Base-by-base conservation (phyloP, 23 tunicate genomes). In the Diplosoma virens region DNA sequence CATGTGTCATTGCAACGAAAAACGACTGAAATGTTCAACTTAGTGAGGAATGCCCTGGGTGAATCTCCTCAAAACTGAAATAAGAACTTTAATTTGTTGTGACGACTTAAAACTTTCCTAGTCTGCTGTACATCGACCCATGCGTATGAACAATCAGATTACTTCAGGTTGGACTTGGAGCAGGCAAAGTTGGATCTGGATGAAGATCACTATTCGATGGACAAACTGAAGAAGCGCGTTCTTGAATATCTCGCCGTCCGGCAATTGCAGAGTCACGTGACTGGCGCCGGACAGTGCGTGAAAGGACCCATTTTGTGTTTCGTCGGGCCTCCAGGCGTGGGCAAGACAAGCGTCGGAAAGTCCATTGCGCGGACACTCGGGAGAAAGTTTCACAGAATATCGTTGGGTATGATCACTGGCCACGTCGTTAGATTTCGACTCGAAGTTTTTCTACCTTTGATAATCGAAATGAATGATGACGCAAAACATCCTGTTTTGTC, bases 301-400 rank as follows among this genome's bases (percentile, higher is more conserved):
- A 76, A 58, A 63, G 81, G 81, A 30, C 90, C 83, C n/a, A 84
- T 84, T 17, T 41, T 84, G 32, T 84, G 90, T 41, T 77, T 84
- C 41, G 83, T 84, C 30, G 90, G 90, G 11, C 90, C 90, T 0
- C 90, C 90, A 0, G 90, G 90, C 9, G 83, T 84, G 7, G 90
- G 90, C 17, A 84, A 84, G 32, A 84, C 90, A 29, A 77, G 83
- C 37, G 71, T 84, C 0, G 90, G 83, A 3, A 28, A 79, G 30
- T 84, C 90, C 9, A 84, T 84, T 30, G 90, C 90, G 1, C 30
- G 65, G 18, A 72, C 90, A 24, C 78, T 84, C 32, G 90, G 90
- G 1, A 59, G 90, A 56, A 84, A 84, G 50, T 84, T 77, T 69
- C 90, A 84, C 28, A 59, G 90, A 33, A 84, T 84, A 17, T 73